Evolutionary conservation across 1,140 invertebrate genomes (phyloP), one percentile per base, ranked within the genome.

Genomic region (Kradibia gibbosae): DNA sequence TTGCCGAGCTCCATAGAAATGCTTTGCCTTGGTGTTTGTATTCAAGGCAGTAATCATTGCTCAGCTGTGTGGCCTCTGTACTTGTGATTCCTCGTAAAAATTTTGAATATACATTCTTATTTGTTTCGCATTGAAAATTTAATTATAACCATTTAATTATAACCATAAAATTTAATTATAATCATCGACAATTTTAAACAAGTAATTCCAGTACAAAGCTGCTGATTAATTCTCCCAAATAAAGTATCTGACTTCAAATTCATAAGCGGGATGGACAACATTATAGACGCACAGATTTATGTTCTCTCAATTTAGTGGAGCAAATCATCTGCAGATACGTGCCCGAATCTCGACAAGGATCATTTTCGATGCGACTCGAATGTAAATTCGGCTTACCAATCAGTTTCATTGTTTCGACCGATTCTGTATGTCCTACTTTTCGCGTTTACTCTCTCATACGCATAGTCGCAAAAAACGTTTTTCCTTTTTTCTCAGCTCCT

Each of bases 301-400:
- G 31, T 60, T 60, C 55, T 60, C 25, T 28, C 10, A 28, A 60
- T 60, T 60, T 60, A 8, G 55, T 28, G 8, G 25, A 60, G 25
- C 25, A 31, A 60, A 36, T 39, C 34, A 67, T 67, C 15, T 34
- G 34, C 17, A 39, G 62, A 15, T 67, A 20, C 34, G 36, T 31
- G 62, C 55, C n/a, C 17, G n/a, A 28, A 60, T 60, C 55, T 31
- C 13, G 67, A 42, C n/a, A n/a, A 67, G 34, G 31, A 67, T 39
- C 13, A 11, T 34, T 39, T 13, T 45, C 67, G 22, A 25, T n/a
- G 42, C 42, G 42, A 71, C 67, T 71, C 17, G 42, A 45, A 71
- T 71, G 67, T 42, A 71, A 71, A 71, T 71, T 20, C 67, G 11
- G 36, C 22, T 36, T n/a, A n/a, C 22, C 39, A 71, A 71, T 71